These are phyloP conservation scores for Papilio demoleus DNA, from an alignment of 2,888 invertebrate genomes.

Conservation along the genomic window DNA sequence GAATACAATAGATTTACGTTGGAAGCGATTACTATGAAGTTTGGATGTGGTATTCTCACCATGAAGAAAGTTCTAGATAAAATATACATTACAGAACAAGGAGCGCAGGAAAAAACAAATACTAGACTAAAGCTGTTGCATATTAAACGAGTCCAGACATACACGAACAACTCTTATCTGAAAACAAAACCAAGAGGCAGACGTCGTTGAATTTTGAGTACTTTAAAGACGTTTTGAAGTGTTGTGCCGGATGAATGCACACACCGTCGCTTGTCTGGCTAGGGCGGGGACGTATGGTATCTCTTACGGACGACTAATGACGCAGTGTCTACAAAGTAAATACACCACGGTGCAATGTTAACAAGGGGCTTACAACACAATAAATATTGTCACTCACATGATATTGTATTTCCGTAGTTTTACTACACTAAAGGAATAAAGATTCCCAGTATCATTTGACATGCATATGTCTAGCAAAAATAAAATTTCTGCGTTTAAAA, in stretches of 20 bases:
- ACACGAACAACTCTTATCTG: conserved; percentile 34
- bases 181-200: conserved; percentile 39
- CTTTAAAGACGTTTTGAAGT: conserved; percentile 35
- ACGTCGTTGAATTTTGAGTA: conserved; percentile 37
- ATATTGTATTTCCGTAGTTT: not conserved
- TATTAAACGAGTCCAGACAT: conserved; percentile 33
- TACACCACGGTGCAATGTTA: conserved; percentile 17
- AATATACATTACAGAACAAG: not conserved
- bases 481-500: not conserved
- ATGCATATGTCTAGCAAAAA: too few relatives aligned
- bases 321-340: conserved; percentile 27
- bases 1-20: not conserved
- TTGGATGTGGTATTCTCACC: not conserved
- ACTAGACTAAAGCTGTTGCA: conserved; percentile 15
- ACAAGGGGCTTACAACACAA: conserved; percentile 14
- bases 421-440: not conserved
- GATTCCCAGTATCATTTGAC: not conserved
- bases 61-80: not conserved
- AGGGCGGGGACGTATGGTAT: conserved; percentile 22
- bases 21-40: not conserved
- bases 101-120: too few relatives aligned
- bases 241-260: conserved; percentile 32
- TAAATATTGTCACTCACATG: not conserved
- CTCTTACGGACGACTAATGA: conserved; percentile 33
- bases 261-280: conserved; percentile 19